Conservation (phyloP, 2,797 vertebrate species). For the Coreius guichenoti region DNA sequence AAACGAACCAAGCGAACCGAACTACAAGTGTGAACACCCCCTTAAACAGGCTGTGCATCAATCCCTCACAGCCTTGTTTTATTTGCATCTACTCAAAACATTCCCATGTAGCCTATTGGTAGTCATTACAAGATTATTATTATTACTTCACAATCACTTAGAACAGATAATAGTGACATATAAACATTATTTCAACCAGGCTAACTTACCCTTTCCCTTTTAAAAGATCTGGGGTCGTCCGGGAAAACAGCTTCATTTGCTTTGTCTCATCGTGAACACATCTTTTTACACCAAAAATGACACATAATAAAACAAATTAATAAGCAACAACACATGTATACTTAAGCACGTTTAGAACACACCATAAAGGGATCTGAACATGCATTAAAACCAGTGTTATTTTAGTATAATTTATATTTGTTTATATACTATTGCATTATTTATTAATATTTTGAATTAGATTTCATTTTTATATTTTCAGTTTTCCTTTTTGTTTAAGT, state of each 20-base stretch:
- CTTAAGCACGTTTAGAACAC: background rate
- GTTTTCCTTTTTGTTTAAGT: background rate
- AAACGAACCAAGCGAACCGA: too few species aligned
- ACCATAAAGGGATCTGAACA: background rate
- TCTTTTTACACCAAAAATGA: conserved; percentile 82
- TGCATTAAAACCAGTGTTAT: background rate
- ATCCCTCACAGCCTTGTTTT: conserved; percentile 3
- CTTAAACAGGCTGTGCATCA: background rate
- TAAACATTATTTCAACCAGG: conserved; percentile 65
- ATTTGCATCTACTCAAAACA: conserved; percentile 10
- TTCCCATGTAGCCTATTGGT: background rate
- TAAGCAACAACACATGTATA: background rate
- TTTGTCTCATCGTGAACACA: conserved; percentile 86
- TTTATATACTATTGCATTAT: background rate
- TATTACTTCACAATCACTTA: background rate
- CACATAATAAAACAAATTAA: conserved; percentile 29
- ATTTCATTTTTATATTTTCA: background rate
- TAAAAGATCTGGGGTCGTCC: conserved; percentile 90
- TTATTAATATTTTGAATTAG: background rate
- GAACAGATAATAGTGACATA: background rate
- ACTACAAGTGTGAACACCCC: too few species aligned
- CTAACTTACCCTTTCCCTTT: conserved; percentile 96
- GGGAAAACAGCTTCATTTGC: conserved; percentile 87
- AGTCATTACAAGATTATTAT: background rate
- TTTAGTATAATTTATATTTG: too few species aligned